These are phyloP conservation scores for Agrypnus murinus DNA, from an alignment of 2,888 invertebrate genomes.

Conservation along the genomic window DNA sequence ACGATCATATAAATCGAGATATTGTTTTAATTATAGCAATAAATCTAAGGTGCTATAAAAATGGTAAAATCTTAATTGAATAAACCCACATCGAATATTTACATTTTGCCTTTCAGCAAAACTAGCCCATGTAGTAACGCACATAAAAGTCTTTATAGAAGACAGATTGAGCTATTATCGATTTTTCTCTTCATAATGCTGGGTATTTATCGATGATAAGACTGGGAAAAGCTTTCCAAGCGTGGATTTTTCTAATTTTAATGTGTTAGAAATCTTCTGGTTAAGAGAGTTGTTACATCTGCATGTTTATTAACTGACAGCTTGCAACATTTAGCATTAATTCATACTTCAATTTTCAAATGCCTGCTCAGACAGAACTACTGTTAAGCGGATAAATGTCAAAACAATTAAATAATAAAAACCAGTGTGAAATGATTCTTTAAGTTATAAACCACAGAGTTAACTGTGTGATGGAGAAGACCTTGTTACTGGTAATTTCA, in stretches of 20 bases:
- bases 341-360: background rate
- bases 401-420: slow-evolving; percentile 10
- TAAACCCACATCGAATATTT: background rate
- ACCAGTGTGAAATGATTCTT: slow-evolving; percentile 1
- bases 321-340: background rate
- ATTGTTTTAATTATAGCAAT: slow-evolving; percentile 1
- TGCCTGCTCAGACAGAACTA: background rate
- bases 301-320: background rate
- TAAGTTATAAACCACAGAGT: slow-evolving; percentile 27
- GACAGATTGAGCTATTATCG: too few species aligned
- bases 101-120: background rate
- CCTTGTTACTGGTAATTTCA: slow-evolving; percentile 32
- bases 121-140: background rate
- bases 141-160: too few species aligned
- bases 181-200: background rate
- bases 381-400: background rate
- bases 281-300: background rate
- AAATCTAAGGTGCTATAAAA: slow-evolving; percentile 2
- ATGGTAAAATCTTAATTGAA: slow-evolving; percentile 3
- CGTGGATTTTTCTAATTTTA: background rate
- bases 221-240: background rate
- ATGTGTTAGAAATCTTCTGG: background rate
- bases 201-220: background rate
- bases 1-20: background rate
- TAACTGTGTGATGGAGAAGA: slow-evolving; percentile 24